A percentile compares a stretch with the other conserved stretches of the same genome.
These are phyloP conservation scores for Pseudopodoces humilis DNA, from an alignment of 2,113 vertebrate species.

Conservation along the genomic window DNA sequence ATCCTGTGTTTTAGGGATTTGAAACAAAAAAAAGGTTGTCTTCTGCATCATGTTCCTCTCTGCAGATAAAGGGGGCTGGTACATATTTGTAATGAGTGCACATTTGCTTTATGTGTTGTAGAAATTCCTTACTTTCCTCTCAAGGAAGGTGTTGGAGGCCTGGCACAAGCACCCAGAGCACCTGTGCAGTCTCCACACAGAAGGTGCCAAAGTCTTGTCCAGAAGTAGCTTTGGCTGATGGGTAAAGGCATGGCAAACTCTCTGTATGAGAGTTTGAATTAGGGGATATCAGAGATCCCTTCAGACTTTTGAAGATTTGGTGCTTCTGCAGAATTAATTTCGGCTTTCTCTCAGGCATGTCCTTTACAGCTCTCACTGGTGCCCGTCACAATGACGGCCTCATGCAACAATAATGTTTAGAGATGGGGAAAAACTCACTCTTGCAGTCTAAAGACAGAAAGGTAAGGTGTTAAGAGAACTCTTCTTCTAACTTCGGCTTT, in stretches of 20 bases:
- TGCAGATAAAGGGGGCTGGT: neutral
- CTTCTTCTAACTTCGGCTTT: neutral
- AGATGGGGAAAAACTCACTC: neutral
- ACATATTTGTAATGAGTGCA: rapidly evolving
- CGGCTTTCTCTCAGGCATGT: neutral
- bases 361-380: neutral
- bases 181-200: neutral
- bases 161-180: neutral
- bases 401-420: neutral
- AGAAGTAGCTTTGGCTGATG: neutral
- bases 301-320: neutral
- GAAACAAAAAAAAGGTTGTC: neutral
- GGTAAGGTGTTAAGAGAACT: neutral
- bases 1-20: neutral
- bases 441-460: neutral
- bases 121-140: neutral
- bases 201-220: neutral
- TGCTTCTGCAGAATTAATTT: neutral
- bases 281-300: neutral
- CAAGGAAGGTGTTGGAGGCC: neutral
- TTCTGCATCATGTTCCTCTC: neutral
- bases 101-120: neutral
- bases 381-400: neutral
- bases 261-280: neutral
- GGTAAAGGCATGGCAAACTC: neutral